A percentile compares a stretch with the other conserved stretches of the same genome.
phyloP scores from a whole-genome alignment of 2,888 invertebrate genomes.

The Torymus auratus region DNA sequence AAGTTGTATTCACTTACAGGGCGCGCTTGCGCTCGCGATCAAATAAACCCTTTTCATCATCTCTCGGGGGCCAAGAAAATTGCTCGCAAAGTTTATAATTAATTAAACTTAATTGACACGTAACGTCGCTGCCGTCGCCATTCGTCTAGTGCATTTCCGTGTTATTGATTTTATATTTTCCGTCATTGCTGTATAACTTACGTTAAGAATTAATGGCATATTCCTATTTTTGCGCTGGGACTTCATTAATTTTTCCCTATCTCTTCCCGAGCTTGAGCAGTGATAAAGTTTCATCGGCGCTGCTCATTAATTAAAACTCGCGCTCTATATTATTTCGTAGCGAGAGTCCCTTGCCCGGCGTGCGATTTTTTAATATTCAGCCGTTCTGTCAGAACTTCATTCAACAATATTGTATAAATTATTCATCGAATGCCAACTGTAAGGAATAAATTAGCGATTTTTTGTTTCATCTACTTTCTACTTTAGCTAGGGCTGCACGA shows the following conservation, averaged over 20 bases:
- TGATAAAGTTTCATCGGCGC: conserved; percentile 4
- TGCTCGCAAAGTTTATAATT: conserved; percentile 51
- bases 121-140: background rate
- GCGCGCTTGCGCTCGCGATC: conserved; percentile 34
- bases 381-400: too few relatives aligned
- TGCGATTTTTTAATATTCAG: too few relatives aligned
- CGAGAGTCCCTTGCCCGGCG: background rate
- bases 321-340: background rate
- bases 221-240: background rate
- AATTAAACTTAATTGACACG: conserved; percentile 48
- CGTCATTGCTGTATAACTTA: background rate
- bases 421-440: too few relatives aligned
- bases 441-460: too few relatives aligned
- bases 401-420: too few relatives aligned
- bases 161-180: conserved; percentile 35
- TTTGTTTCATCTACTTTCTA: too few relatives aligned
- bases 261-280: background rate
- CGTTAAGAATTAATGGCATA: background rate
- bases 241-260: background rate
- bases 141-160: conserved; percentile 39
- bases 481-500: too few relatives aligned
- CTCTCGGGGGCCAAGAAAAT: conserved; percentile 32
- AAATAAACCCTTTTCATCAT: conserved; percentile 53
- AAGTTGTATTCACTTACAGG: conserved; percentile 68
- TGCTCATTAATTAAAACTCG: conserved; percentile 19